Percentiles rank a stretch among this genome's conserved stretches.
These are phyloP conservation scores for Bryconaethiops microstoma DNA, from an alignment of 2,797 vertebrate genomes.

Conservation along the genomic window DNA sequence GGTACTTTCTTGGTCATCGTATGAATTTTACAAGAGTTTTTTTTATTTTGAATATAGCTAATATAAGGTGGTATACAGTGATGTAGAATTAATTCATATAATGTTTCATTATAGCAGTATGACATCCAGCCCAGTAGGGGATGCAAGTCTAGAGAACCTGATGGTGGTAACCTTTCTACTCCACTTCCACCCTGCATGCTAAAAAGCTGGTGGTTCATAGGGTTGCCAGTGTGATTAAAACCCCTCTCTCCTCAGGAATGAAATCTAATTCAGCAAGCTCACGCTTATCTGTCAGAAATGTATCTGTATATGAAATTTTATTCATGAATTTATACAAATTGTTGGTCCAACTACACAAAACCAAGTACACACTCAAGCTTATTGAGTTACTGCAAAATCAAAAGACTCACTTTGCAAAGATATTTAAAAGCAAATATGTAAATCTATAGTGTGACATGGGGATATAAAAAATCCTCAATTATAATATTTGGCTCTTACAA, in stretches of 20 bases:
- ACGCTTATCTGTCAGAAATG: neutral
- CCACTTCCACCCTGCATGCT: neutral
- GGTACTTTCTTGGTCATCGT: neutral
- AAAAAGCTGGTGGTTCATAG: neutral
- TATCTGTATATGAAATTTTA: no score
- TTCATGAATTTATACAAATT: no score
- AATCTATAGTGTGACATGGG: neutral
- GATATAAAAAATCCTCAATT: neutral
- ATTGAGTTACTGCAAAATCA: neutral
- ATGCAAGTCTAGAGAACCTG: neutral
- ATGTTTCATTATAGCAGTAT: neutral
- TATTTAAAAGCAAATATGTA: neutral
- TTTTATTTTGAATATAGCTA: neutral
- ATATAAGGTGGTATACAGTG: neutral
- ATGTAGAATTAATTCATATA: neutral
- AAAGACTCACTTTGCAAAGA: neutral
- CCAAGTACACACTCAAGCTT: no score
- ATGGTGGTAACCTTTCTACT: neutral
- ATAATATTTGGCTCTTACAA: neutral
- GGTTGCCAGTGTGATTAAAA: slow-evolving; percentile 33
- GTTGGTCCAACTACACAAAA: no score
- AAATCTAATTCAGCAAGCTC: neutral
- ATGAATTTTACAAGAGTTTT: slow-evolving; percentile 42
- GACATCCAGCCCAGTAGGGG: slow-evolving; percentile 49
- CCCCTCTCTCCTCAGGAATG: fast-evolving